Conservation (phyloP, 2,888 invertebrate genomes). For the Erebia aethiops region DNA sequence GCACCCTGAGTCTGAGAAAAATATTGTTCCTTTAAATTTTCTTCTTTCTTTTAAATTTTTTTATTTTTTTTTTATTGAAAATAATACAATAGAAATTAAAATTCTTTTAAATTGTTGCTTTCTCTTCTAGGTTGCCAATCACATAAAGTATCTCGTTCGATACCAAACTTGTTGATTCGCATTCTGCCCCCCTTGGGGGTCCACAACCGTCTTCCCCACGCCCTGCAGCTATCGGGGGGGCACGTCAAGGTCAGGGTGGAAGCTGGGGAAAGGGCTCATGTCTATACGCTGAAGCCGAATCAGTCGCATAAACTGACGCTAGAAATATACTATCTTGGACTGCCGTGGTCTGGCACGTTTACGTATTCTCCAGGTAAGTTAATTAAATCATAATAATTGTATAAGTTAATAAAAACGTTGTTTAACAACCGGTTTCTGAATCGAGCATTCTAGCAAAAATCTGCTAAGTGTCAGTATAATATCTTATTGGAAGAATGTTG, state of each 20-base stretch:
- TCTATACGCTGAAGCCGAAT: constrained; percentile 86
- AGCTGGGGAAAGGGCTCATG: constrained; percentile 87
- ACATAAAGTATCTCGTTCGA: constrained; percentile 72
- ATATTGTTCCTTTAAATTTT: too few relatives aligned
- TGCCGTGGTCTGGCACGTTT: constrained; percentile 88
- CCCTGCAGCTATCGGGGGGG: constrained; percentile 72
- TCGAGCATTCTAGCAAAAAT: too few relatives aligned
- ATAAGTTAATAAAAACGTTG: too few relatives aligned
- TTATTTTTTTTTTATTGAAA: too few relatives aligned
- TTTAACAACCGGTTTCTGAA: too few relatives aligned
- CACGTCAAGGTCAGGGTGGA: constrained; percentile 82
- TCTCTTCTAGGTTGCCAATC: constrained; percentile 62
- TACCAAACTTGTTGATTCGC: constrained; percentile 88
- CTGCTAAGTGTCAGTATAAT: too few relatives aligned
- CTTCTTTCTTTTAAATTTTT: too few relatives aligned
- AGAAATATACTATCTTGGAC: constrained; percentile 84
- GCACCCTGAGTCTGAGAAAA: too few relatives aligned
- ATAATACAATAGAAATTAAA: too few relatives aligned
- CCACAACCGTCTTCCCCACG: constrained; percentile 90
- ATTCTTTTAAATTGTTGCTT: too few relatives aligned
- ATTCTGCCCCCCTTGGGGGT: constrained; percentile 89
- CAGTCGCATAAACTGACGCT: constrained; percentile 79
- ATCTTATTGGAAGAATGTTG: too few relatives aligned
- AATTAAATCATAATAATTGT: too few relatives aligned
- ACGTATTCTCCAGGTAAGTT: constrained; percentile 83